A percentile compares a stretch with the other conserved stretches of the same genome.
Evolutionary conservation across 2,888 invertebrate genomes (phyloP).

Genomic region (Apodemia zela): DNA sequence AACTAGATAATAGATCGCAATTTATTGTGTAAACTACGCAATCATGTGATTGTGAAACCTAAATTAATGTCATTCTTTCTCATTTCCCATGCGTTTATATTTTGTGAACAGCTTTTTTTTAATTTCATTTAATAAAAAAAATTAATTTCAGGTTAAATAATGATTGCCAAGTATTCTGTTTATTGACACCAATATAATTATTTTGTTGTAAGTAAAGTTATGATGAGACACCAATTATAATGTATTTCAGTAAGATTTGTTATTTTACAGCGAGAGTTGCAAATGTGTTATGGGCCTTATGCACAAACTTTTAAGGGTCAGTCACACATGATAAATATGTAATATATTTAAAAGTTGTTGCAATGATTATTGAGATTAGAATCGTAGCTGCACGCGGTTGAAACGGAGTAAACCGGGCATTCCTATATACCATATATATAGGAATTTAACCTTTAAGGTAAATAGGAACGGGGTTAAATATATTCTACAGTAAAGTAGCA

Average conservation of each 20-base stretch:
- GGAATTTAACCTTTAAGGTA: too few species aligned
- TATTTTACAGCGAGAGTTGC: background rate
- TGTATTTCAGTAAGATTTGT: background rate
- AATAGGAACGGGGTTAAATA: too few species aligned
- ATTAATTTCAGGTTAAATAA: background rate
- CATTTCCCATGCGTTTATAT: too few species aligned
- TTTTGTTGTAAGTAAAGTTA: background rate
- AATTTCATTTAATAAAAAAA: too few species aligned
- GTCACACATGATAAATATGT: background rate
- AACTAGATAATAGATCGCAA: too few species aligned
- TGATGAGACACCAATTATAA: background rate
- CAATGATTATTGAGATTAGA: background rate
- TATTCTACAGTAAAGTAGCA: too few species aligned
- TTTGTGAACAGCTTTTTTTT: too few species aligned
- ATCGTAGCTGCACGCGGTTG: background rate
- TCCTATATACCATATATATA: background rate
- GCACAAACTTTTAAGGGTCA: background rate
- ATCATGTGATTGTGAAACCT: too few species aligned
- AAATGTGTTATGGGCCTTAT: background rate
- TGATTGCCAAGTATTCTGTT: background rate
- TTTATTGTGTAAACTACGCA: too few species aligned
- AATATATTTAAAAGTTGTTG: background rate
- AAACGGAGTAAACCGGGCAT: background rate
- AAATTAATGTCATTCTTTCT: too few species aligned
- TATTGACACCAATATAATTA: background rate